Evolutionary conservation across 2,113 vertebrate species (phyloP).

Genomic region (Strigops habroptila): DNA sequence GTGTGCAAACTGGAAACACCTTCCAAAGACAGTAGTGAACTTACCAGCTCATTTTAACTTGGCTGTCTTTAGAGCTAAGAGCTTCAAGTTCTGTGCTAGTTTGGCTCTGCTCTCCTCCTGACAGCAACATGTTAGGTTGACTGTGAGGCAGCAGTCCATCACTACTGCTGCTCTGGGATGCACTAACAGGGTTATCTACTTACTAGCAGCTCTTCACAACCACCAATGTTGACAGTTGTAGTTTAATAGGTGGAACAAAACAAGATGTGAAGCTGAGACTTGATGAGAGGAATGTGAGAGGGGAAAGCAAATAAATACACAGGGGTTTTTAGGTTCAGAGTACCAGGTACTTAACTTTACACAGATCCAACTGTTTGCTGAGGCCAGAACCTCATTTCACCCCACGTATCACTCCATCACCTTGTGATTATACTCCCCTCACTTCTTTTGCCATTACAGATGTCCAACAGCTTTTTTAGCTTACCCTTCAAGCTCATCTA

Average conservation of each 20-base stretch:
- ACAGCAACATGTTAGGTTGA: rapidly evolving
- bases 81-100: neutral
- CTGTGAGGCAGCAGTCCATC: neutral
- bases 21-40: neutral
- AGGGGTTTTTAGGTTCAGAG: neutral
- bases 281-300: neutral
- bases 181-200: neutral
- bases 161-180: neutral
- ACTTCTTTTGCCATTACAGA: neutral
- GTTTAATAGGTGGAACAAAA: neutral
- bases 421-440: neutral
- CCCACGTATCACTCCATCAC: neutral
- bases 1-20: neutral
- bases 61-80: neutral
- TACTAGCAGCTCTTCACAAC: neutral
- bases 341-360: rapidly evolving
- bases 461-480: neutral
- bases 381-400: neutral
- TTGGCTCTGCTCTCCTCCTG: neutral
- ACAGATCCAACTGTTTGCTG: rapidly evolving
- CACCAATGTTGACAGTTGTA: neutral
- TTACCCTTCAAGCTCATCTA: neutral
- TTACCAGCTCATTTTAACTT: too few relatives aligned
- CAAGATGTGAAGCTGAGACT: neutral
- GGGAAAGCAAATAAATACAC: neutral